These are phyloP conservation scores for Spialia ferax DNA, from an alignment of 2,888 invertebrate species.

Conservation along the genomic window DNA sequence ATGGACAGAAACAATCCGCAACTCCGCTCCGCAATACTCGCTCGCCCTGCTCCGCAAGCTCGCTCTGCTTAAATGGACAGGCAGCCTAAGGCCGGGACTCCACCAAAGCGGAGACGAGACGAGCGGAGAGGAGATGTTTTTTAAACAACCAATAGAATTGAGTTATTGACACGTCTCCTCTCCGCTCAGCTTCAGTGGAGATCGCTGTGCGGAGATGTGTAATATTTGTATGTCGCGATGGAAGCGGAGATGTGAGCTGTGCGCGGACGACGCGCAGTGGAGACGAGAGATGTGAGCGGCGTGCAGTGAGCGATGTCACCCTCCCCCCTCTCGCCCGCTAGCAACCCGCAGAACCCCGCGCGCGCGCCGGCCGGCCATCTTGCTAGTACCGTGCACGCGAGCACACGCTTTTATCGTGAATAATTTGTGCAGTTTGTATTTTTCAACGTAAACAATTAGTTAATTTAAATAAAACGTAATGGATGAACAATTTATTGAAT, in stretches of 20 bases:
- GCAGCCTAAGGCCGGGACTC: slow-evolving; percentile 3
- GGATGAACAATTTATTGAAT: slow-evolving; percentile 46
- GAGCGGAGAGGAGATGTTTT: slow-evolving; percentile 14
- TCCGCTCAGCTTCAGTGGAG: slow-evolving; percentile 46
- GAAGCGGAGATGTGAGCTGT: slow-evolving; percentile 27
- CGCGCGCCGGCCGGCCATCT: slow-evolving; percentile 23
- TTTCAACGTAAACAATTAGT: slow-evolving; percentile 22
- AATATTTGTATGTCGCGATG: slow-evolving; percentile 44
- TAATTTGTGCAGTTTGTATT: slow-evolving; percentile 21
- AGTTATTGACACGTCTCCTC: slow-evolving; percentile 45
- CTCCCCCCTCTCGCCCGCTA: slow-evolving; percentile 16
- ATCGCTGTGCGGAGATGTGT: slow-evolving; percentile 46
- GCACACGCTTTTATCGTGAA: slow-evolving; percentile 23
- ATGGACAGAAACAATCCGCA: slow-evolving; percentile 8
- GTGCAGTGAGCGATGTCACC: slow-evolving; percentile 9
- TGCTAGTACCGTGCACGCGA: slow-evolving; percentile 22
- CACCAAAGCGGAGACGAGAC: slow-evolving; percentile 8
- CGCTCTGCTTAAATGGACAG: slow-evolving; percentile 7
- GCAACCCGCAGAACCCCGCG: slow-evolving; percentile 27
- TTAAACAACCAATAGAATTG: slow-evolving; percentile 37
- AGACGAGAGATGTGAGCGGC: slow-evolving; percentile 16
- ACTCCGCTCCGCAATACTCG: slow-evolving; percentile 17
- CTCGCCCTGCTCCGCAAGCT: slow-evolving; percentile 10
- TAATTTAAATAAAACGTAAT: slow-evolving; percentile 28
- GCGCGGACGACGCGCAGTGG: slow-evolving; percentile 21